A percentile compares a stretch with the other conserved stretches of the same genome.
Conservation (phyloP, 2,888 invertebrate species). For the Sarcophaga rosellei region DNA sequence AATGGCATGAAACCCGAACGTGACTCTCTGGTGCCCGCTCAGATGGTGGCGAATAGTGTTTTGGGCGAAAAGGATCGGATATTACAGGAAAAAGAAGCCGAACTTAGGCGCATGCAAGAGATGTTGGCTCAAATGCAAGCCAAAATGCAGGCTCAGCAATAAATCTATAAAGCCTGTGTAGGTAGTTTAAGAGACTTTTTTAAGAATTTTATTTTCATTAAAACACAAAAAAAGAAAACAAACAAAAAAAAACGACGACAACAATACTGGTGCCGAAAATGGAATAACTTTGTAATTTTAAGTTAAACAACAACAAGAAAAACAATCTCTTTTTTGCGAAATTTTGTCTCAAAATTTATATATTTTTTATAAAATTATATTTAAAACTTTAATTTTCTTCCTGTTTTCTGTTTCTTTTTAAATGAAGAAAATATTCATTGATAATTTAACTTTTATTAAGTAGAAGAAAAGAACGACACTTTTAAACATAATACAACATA, state of each 20-base stretch:
- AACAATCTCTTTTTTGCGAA: no score
- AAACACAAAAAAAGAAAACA: not conserved
- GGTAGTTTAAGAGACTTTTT: not conserved
- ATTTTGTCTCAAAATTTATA: no score
- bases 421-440: no score
- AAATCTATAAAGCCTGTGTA: conserved; percentile 57
- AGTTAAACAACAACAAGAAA: no score
- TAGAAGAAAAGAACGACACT: no score
- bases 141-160: conserved; percentile 86
- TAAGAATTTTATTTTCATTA: conserved; percentile 7
- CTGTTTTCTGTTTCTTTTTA: no score
- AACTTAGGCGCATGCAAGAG: conserved; percentile 96
- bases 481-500: no score
- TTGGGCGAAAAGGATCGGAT: conserved; percentile 89
- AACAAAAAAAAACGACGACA: conserved; percentile 17
- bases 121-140: conserved; percentile 98
- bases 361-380: not conserved
- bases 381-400: no score
- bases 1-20: conserved; percentile 82
- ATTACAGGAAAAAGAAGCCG: conserved; percentile 94
- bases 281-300: no score
- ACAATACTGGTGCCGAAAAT: conserved; percentile 43
- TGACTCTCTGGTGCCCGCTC: conserved; percentile 71
- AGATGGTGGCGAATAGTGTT: conserved; percentile 72
- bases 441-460: no score